Evolutionary conservation across 2,888 invertebrate genomes (phyloP), one percentile per base, ranked within the genome.

Genomic region (Pterostichus madidus): DNA sequence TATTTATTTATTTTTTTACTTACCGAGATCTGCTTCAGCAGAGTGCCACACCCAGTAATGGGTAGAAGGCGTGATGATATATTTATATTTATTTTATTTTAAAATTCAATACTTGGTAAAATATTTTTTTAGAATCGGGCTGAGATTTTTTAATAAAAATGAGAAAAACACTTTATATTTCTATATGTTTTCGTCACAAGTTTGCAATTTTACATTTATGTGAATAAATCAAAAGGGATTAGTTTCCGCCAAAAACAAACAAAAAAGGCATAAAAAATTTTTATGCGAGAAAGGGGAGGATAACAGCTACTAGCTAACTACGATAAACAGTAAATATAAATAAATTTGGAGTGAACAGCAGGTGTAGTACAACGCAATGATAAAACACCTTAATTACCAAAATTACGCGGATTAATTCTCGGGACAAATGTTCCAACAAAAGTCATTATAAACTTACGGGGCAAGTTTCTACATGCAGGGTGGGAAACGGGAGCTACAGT

Each of bases 371-470:
- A n/a, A 17, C 59, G 10, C 15, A 11, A 59, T 17, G 24, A 31
- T 59, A 59, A 73, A 73, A 39, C 31, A 44, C 73, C 31, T 46
- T 73, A 73, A 73, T 73, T 73, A 73, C 44, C 73, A 13, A 73
- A 73, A 73, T 73, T 39, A 59, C 24, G 10, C 2, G 17, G 59
- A 59, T 59, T 59, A 59, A 59, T 59, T 24, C 31, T 24, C 13
- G 13, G 2, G 31, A 59, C 59, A 59, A 59, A 59, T 59, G 59
- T 31, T 59, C 24, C 17, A 49, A 53, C 75, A 75, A 52, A 56
- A 56, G 77, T 77, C 56, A 77, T 77, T 77, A 77, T 56, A 77
- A 77, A 77, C 53, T 56, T 53, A 10, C n/a, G 77, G 64, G 64
- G 13, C 35, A 64, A 31, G n/a, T 64, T 64, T 64, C 31, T 68